These are phyloP conservation scores for Escarpia spicata DNA, from an alignment of 2,888 invertebrate genomes.

Conservation along the genomic window DNA sequence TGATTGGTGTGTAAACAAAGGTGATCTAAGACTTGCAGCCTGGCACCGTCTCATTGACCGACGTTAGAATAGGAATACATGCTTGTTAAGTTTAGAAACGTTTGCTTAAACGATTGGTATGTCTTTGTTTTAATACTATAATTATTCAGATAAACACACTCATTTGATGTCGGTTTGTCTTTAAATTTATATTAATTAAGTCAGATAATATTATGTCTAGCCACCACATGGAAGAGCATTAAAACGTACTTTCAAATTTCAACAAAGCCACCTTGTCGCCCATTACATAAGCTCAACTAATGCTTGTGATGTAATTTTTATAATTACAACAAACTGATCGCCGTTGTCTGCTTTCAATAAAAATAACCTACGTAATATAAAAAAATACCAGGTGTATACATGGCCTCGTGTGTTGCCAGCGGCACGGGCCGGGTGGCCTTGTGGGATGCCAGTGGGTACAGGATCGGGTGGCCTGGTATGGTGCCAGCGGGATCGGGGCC, in stretches of 20 bases:
- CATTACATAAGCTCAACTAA: neutral
- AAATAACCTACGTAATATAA: neutral
- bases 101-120: too few species aligned
- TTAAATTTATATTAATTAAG: too few species aligned
- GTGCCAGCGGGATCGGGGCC: neutral
- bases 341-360: neutral
- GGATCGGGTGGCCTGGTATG: neutral
- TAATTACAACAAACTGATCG: neutral
- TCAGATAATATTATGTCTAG: too few species aligned
- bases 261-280: neutral
- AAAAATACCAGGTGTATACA: neutral
- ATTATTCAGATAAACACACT: too few species aligned
- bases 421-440: neutral
- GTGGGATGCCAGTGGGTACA: neutral
- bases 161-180: too few species aligned
- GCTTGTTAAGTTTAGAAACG: too few species aligned
- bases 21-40: neutral
- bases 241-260: neutral
- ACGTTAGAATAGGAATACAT: neutral
- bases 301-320: neutral
- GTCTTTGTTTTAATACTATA: too few species aligned
- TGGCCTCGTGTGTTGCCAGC: neutral
- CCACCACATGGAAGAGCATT: neutral
- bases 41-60: neutral
- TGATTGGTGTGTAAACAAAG: slow-evolving; percentile 12